These are phyloP conservation scores for Operophtera brumata DNA, from an alignment of 2,888 invertebrate species.

Conservation along the genomic window DNA sequence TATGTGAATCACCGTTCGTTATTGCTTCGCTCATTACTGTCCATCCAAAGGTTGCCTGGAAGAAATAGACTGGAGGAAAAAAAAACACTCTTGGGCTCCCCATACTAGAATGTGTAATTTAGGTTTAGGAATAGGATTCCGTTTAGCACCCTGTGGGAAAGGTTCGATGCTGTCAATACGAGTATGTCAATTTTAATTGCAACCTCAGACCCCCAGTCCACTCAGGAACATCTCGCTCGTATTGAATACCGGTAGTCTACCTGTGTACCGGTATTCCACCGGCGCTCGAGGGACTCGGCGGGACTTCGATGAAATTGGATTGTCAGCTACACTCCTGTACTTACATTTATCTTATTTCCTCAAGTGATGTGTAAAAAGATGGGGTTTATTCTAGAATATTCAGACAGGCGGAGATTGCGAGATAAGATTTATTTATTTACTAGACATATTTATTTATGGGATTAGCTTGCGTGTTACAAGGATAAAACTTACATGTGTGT, in stretches of 20 bases:
- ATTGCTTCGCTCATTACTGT: too few species aligned
- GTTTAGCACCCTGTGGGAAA: too few species aligned
- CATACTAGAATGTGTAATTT: too few species aligned
- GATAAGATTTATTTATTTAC: background rate
- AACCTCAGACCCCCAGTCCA: background rate
- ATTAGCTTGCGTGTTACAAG: too few species aligned
- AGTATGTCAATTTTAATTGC: background rate
- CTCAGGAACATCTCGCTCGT: background rate
- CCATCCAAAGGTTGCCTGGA: too few species aligned
- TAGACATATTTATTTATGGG: too few species aligned
- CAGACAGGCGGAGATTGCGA: conserved; percentile 9
- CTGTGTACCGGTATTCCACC: conserved; percentile 2
- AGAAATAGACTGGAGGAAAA: too few species aligned
- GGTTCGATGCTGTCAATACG: too few species aligned
- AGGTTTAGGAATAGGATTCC: too few species aligned
- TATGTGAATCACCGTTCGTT: too few species aligned
- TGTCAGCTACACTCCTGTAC: conserved; percentile 39
- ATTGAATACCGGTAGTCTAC: background rate
- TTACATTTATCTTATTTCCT: conserved; percentile 36
- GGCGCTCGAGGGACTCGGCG: conserved; percentile 27
- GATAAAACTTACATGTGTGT: too few species aligned
- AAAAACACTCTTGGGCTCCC: too few species aligned
- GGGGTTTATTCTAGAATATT: conserved; percentile 13
- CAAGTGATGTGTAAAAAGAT: conserved; percentile 26
- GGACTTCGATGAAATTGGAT: conserved; percentile 47